Evolutionary conservation across 2,888 invertebrate species (phyloP).

Genomic region (Conchocele bisecta): DNA sequence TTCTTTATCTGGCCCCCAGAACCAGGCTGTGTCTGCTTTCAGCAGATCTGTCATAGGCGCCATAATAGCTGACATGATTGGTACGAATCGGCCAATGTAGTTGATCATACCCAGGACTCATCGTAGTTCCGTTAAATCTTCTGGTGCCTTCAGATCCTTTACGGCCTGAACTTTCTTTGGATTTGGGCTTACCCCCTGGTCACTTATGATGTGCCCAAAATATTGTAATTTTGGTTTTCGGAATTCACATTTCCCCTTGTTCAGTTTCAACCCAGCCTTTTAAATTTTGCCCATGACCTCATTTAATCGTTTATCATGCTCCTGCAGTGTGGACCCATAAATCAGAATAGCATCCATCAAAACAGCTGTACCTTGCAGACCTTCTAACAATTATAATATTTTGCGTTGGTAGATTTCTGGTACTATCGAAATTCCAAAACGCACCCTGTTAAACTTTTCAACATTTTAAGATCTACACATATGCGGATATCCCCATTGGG

Average conservation of each 20-base stretch:
- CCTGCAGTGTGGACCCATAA: conserved; percentile 21
- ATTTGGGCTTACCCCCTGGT: conserved; percentile 34
- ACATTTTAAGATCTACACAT: conserved; percentile 50
- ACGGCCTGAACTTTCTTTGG: conserved; percentile 38
- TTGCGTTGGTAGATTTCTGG: conserved; percentile 37
- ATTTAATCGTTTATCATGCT: conserved; percentile 41
- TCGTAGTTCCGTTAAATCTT: no score
- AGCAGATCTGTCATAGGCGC: conserved; percentile 51
- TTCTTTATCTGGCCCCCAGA: conserved; percentile 38
- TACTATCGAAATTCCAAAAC: conserved; percentile 43
- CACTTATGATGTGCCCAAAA: conserved; percentile 44
- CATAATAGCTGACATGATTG: conserved; percentile 38
- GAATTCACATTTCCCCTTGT: conserved; percentile 51
- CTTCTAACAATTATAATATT: conserved; percentile 30
- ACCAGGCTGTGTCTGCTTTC: conserved; percentile 25
- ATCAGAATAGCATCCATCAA: conserved; percentile 50
- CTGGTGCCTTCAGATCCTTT: no score
- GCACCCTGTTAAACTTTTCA: conserved; percentile 44
- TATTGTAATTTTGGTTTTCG: conserved; percentile 29
- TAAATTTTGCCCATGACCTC: conserved; percentile 20
- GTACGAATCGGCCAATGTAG: conserved; percentile 18
- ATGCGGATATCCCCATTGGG: conserved; percentile 37
- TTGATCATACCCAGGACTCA: conserved; percentile 4
- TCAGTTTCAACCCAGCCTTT: conserved; percentile 42
- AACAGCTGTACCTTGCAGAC: conserved; percentile 37